Evolutionary conservation across 2,113 vertebrate species (phyloP).

Genomic region (Okapia johnstoni): DNA sequence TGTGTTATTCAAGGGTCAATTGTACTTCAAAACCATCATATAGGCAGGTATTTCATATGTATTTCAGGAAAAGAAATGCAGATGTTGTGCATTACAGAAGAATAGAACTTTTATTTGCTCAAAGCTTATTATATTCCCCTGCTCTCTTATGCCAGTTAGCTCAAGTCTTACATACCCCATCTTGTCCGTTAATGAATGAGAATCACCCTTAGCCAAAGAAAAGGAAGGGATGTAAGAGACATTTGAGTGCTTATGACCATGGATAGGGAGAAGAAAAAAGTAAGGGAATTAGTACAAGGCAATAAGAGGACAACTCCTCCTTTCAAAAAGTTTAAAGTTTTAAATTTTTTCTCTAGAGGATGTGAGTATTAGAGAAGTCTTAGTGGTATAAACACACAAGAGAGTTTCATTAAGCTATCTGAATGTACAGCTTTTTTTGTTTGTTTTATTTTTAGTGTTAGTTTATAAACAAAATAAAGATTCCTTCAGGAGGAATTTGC

Average conservation of each 20-base stretch:
- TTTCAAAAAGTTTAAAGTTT: not conserved
- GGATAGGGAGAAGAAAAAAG: not conserved
- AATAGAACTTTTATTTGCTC: not conserved
- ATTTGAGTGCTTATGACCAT: not conserved
- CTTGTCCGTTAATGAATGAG: not conserved
- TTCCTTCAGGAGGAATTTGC: not conserved
- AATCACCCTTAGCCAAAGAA: not conserved
- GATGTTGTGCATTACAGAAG: not conserved
- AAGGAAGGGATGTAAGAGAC: not conserved
- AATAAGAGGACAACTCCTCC: not conserved
- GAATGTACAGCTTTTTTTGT: not conserved
- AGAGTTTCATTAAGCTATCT: not conserved
- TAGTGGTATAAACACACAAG: not conserved
- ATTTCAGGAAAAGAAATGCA: not conserved
- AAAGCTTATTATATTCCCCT: not conserved
- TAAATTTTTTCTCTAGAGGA: not conserved
- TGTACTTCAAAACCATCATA: not conserved
- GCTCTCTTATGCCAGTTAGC: not conserved
- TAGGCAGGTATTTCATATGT: not conserved
- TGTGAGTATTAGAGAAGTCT: not conserved
- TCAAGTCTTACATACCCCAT: not conserved
- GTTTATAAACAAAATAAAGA: not conserved
- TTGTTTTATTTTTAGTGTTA: not conserved
- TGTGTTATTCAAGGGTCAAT: not conserved
- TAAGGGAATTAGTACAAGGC: not conserved